Evolutionary conservation across 2,113 vertebrate species (phyloP), one percentile per base, ranked within the genome.

Genomic region (Solenodon paradoxus): DNA sequence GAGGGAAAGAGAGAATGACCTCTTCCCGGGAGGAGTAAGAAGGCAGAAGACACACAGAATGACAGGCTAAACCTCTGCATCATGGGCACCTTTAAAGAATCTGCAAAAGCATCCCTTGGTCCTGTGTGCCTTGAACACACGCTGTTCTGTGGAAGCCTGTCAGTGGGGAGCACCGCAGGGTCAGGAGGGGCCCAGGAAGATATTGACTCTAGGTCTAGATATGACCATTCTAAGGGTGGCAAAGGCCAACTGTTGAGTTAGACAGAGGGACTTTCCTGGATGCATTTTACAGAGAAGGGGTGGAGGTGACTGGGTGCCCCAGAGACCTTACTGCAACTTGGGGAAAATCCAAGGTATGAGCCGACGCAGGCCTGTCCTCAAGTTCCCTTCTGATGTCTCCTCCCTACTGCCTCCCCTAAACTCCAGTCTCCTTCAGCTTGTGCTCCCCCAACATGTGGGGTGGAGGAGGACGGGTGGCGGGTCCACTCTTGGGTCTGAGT

Each of bases 201-300:
- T 13, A 7, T 5, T 13, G 64, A 66, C 57, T 51, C n/a, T 49
- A 66, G 77, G 47, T 40, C 77, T 63, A 26, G 69, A 28, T 53
- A 45, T 2, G 26, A 61, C 40, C 51, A 35, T 57, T 74, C 72
- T 35, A 72, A 3, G 45, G 51, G 30, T 28, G 51, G n/a, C 16
- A 69, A 94, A 94, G 57, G 51, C 64, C 68, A 63, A 47, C 79
- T 59, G 30, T 24, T 42, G 63, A 74, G n/a, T 47, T 47, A 77
- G 78, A 88, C 32, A 49, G 57, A 45, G 95, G 83, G 90, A 92
- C 79, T 96, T 96, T 88, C 87, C 95, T 92, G 83, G 90, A 92
- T 35, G 88, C 82, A 71, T 57, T 97, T 95, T 53, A 61, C 61
- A 40, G 47, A 71, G 40, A 71, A 59, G n/a, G 35, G 51, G 51